Evolutionary conservation across 2,113 vertebrate species (phyloP).

Genomic region (Actinemys pallida): DNA sequence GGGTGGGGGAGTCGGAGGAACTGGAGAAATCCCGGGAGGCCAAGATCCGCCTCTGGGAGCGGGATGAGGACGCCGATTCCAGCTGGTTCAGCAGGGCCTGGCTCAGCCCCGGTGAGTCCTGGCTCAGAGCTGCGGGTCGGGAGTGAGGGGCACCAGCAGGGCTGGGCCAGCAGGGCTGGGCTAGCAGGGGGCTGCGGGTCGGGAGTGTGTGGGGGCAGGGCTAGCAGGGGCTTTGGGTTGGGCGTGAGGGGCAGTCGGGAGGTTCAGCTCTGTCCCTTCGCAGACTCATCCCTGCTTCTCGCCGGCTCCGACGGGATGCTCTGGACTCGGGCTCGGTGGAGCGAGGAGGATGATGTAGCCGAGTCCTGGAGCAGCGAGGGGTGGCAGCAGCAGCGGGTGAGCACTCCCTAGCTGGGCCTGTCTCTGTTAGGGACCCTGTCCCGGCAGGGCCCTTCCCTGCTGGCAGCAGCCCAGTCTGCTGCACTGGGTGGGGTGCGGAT

Average conservation of each 20-base stretch:
- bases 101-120: slow-evolving; percentile 65
- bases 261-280: neutral
- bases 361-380: neutral
- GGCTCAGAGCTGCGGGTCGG: slow-evolving; percentile 83
- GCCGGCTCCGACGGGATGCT: slow-evolving; percentile 61
- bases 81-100: too few species aligned
- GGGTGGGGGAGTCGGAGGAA: too few species aligned
- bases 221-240: too few species aligned
- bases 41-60: too few species aligned
- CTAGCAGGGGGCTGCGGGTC: neutral
- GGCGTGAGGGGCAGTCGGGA: rapidly evolving
- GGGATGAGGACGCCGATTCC: too few species aligned
- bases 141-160: neutral
- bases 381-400: slow-evolving; percentile 46
- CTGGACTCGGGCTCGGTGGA: slow-evolving; percentile 49
- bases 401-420: neutral
- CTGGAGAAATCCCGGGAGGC: too few species aligned
- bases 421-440: too few species aligned
- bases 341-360: slow-evolving; percentile 13
- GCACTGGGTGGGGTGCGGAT: too few species aligned
- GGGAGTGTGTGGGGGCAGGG: too few species aligned
- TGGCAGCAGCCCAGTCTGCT: too few species aligned
- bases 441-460: too few species aligned
- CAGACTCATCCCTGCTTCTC: slow-evolving; percentile 60
- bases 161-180: neutral